A percentile compares a stretch with the other conserved stretches of the same genome.
Conservation (phyloP, 2,888 invertebrate genomes). For the Maniola hyperantus region DNA sequence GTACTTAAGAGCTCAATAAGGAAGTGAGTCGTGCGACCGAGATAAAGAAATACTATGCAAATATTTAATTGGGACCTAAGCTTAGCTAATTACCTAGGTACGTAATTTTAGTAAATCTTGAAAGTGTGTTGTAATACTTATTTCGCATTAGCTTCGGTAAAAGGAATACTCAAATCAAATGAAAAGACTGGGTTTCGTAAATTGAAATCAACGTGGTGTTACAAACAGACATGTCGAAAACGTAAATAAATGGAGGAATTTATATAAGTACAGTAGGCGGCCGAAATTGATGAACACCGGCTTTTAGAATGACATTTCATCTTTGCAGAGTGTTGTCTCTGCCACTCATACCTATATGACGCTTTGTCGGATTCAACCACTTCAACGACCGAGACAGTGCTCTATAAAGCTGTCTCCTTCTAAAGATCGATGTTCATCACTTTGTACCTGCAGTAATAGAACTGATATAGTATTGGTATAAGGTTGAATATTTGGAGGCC, state of each 20-base stretch:
- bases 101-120: background rate
- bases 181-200: background rate
- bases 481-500: too few relatives aligned
- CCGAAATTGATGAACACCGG: too few relatives aligned
- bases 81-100: slow-evolving; percentile 1
- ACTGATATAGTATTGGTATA: too few relatives aligned
- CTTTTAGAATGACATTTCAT: too few relatives aligned
- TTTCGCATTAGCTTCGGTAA: background rate
- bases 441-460: too few relatives aligned
- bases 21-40: background rate
- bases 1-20: background rate
- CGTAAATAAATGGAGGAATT: background rate
- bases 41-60: background rate
- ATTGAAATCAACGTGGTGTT: background rate
- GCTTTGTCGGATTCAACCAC: too few relatives aligned
- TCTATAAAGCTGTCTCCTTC: too few relatives aligned
- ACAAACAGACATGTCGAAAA: background rate
- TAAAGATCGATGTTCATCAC: too few relatives aligned
- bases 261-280: too few relatives aligned
- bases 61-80: background rate
- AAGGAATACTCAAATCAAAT: background rate
- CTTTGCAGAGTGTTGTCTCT: too few relatives aligned
- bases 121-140: background rate
- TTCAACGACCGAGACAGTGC: too few relatives aligned
- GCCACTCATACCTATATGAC: too few relatives aligned